Percentiles rank a stretch among this genome's conserved stretches.
Conservation (phyloP, 2,113 vertebrate species). For the Sylvilagus bachmani region DNA sequence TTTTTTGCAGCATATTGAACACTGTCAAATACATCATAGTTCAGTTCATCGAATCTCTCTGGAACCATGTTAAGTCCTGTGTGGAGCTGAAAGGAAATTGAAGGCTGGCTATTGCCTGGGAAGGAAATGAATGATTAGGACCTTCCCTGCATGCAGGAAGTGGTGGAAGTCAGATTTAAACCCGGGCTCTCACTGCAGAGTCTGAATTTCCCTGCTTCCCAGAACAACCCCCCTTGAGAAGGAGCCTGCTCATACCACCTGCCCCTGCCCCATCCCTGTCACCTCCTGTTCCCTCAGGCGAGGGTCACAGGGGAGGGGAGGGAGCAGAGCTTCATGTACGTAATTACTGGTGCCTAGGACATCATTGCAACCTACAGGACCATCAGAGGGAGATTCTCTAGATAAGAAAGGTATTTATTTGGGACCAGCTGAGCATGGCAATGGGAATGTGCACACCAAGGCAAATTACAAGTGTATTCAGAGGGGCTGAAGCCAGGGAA, state of each 20-base stretch:
- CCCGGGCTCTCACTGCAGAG: not conserved
- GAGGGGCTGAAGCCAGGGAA: not conserved
- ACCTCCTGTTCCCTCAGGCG: not conserved
- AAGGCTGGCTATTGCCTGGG: not conserved
- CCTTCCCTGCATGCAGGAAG: not conserved
- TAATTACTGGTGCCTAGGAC: not conserved
- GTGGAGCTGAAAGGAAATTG: not conserved
- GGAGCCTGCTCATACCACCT: not conserved
- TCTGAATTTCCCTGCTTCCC: not conserved
- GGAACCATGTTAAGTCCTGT: not conserved
- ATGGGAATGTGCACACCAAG: not conserved
- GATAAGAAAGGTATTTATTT: not conserved
- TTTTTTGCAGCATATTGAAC: not conserved
- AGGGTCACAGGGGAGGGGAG: not conserved
- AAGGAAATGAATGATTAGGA: not conserved
- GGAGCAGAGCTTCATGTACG: not conserved
- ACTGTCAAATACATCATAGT: not conserved
- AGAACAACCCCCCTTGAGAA: not conserved
- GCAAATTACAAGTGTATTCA: not conserved
- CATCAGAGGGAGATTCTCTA: not conserved
- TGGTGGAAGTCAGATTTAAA: not conserved
- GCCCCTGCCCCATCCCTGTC: too few species aligned
- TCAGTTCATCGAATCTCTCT: not conserved
- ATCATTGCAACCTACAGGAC: not conserved
- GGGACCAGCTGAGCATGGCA: not conserved